Percentiles rank a stretch among this genome's conserved stretches.
Evolutionary conservation across 2,797 vertebrate genomes (phyloP).

Genomic region (Mionectes olivaceus): DNA sequence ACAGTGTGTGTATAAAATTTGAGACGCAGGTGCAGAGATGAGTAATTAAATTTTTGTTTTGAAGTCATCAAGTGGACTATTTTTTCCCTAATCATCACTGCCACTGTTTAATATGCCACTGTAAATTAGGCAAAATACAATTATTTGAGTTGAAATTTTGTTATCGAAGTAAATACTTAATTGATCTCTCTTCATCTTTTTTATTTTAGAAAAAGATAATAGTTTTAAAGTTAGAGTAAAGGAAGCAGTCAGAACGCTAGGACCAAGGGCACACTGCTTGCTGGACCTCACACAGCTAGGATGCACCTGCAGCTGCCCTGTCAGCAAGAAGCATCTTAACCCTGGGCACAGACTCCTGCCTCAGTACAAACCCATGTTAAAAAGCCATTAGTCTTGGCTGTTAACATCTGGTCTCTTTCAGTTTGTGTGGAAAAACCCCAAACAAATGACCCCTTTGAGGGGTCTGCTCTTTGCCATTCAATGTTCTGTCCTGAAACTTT

Average conservation of each 20-base stretch:
- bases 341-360: background rate
- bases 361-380: background rate
- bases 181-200: background rate
- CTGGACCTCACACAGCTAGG: rapidly evolving
- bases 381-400: background rate
- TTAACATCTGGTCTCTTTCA: background rate
- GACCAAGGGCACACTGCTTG: rapidly evolving
- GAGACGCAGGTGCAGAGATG: background rate
- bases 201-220: background rate
- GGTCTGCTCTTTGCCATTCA: background rate
- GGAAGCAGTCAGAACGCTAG: background rate
- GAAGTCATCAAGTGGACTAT: background rate
- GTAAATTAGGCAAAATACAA: background rate
- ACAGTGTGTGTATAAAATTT: background rate
- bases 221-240: background rate
- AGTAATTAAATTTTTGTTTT: background rate
- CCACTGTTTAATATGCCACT: background rate
- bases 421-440: background rate
- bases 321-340: background rate
- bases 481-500: background rate
- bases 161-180: background rate
- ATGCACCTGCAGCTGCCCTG: background rate
- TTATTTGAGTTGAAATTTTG: background rate
- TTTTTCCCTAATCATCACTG: background rate
- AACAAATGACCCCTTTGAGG: rapidly evolving